phyloP scores from a whole-genome alignment of 2,113 vertebrate genomes.

The Canis aureus region DNA sequence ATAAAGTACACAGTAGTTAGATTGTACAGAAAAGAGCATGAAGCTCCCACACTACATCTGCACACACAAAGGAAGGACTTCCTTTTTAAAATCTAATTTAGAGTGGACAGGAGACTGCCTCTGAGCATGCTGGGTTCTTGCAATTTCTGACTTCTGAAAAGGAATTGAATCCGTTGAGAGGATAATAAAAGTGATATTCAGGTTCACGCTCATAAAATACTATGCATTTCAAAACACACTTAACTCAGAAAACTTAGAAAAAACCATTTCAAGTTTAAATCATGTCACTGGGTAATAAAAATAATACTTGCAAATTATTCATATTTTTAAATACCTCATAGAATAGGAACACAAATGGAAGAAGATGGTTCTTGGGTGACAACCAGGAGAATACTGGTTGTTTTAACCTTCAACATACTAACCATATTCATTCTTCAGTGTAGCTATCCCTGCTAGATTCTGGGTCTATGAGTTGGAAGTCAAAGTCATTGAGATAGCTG shows the following conservation, averaged over 20 bases:
- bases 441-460: background rate
- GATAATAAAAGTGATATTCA: background rate
- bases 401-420: background rate
- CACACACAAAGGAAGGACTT: background rate
- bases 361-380: background rate
- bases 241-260: background rate
- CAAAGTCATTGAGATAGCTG: no score
- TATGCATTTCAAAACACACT: slow-evolving; percentile 33
- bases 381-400: background rate
- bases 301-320: slow-evolving; percentile 32
- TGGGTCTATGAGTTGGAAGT: background rate
- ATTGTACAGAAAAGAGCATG: background rate
- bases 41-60: no score
- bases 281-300: slow-evolving; percentile 24
- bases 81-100: background rate
- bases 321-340: slow-evolving; percentile 5
- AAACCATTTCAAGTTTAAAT: background rate
- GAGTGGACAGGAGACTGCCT: background rate
- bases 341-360: background rate
- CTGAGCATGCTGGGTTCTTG: background rate
- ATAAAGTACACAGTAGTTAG: background rate
- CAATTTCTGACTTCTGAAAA: slow-evolving; percentile 14
- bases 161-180: background rate
- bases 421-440: background rate
- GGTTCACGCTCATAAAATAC: background rate